Evolutionary conservation across 2,888 invertebrate species (phyloP).

Genomic region (Amblyjoppa proteus): DNA sequence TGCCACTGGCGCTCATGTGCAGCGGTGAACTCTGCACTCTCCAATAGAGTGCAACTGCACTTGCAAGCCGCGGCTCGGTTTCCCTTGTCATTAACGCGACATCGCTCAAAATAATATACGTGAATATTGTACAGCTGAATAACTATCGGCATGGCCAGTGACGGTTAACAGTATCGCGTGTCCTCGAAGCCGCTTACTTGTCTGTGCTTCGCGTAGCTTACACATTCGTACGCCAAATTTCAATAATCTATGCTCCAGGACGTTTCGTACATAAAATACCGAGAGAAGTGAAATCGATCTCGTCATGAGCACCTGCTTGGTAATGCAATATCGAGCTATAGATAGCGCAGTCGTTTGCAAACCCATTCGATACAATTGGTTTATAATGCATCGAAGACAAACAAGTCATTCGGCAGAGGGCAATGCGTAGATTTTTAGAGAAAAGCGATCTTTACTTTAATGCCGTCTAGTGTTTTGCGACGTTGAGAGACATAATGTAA

Average conservation of each 20-base stretch:
- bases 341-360: not conserved
- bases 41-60: not conserved
- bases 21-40: not conserved
- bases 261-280: not conserved
- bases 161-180: not conserved
- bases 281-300: not conserved
- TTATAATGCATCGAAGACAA: not conserved
- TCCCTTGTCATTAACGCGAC: not conserved
- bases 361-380: not conserved
- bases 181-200: not conserved
- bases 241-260: not conserved
- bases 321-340: not conserved
- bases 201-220: not conserved
- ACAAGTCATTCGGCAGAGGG: not conserved
- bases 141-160: slow-evolving; percentile 1
- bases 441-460: not conserved
- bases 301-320: not conserved
- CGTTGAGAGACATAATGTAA: slow-evolving; percentile 1
- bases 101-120: slow-evolving; percentile 16
- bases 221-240: not conserved
- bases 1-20: slow-evolving; percentile 1
- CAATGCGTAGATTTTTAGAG: not conserved
- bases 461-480: not conserved
- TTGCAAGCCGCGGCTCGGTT: not conserved
- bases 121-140: slow-evolving; percentile 7